phyloP scores from a whole-genome alignment of 2,113 vertebrate species.

The Melospiza georgiana region DNA sequence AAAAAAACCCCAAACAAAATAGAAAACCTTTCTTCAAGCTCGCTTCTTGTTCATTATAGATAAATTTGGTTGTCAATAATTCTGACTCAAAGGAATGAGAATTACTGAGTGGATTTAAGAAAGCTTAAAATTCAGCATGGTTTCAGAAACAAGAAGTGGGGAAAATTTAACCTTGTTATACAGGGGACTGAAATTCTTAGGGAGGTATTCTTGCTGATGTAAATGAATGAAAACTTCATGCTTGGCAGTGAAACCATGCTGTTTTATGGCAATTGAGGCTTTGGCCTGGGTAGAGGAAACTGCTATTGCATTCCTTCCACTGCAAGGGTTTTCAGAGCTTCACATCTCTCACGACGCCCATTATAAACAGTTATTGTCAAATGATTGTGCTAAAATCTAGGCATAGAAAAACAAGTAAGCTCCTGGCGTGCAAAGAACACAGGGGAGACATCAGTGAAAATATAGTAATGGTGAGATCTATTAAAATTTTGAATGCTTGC shows the following conservation, averaged over 20 bases:
- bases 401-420: not conserved
- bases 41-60: not conserved
- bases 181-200: not conserved
- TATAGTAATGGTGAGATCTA: not conserved
- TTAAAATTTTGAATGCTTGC: not conserved
- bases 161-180: not conserved
- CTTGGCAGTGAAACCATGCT: not conserved
- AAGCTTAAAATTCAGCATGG: not conserved
- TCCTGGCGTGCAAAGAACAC: not conserved
- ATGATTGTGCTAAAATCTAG: not conserved
- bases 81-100: not conserved
- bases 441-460: not conserved
- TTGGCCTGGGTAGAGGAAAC: not conserved
- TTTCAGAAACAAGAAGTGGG: not conserved
- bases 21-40: not conserved
- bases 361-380: constrained; percentile 11
- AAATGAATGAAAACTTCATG: not conserved
- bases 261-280: not conserved
- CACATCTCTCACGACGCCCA: not conserved
- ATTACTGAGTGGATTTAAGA: not conserved
- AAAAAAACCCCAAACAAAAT: not conserved
- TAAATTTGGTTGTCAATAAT: constrained; percentile 40
- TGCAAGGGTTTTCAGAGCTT: not conserved
- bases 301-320: not conserved
- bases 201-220: not conserved